Percentiles rank a stretch among this genome's conserved stretches.
phyloP scores from a whole-genome alignment of 2,797 vertebrate species.

The Argentina silus region DNA sequence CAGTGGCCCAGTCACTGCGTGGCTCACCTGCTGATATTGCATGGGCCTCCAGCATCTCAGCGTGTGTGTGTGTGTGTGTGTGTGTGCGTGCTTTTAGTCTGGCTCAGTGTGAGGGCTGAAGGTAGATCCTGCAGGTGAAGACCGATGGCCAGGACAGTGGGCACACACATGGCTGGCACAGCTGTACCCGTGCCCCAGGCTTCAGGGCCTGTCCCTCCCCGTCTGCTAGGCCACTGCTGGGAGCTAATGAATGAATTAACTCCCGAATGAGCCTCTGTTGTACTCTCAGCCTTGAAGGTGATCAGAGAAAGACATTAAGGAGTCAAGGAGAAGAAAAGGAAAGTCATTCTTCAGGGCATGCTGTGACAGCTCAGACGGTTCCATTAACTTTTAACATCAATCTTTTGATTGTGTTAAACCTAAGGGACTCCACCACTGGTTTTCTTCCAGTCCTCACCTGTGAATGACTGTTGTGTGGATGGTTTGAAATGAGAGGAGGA shows the following conservation, averaged over 20 bases:
- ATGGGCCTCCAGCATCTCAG: neutral
- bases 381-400: no score
- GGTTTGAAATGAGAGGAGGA: neutral
- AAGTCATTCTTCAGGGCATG: no score
- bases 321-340: neutral
- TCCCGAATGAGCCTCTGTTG: no score
- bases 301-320: no score
- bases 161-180: constrained; percentile 11
- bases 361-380: no score
- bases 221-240: neutral
- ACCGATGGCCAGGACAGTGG: neutral
- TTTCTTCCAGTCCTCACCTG: no score
- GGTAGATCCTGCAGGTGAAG: constrained; percentile 9
- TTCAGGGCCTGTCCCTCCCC: neutral
- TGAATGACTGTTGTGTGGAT: neutral
- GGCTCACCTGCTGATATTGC: neutral
- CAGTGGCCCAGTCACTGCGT: neutral
- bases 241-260: neutral
- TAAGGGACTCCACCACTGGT: no score
- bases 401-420: no score
- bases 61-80: neutral
- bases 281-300: neutral
- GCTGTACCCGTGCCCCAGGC: constrained; percentile 17
- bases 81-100: neutral
- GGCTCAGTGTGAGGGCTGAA: neutral